These are phyloP conservation scores for Lasioglossum morio DNA, from an alignment of 2,888 invertebrate species.

Conservation along the genomic window DNA sequence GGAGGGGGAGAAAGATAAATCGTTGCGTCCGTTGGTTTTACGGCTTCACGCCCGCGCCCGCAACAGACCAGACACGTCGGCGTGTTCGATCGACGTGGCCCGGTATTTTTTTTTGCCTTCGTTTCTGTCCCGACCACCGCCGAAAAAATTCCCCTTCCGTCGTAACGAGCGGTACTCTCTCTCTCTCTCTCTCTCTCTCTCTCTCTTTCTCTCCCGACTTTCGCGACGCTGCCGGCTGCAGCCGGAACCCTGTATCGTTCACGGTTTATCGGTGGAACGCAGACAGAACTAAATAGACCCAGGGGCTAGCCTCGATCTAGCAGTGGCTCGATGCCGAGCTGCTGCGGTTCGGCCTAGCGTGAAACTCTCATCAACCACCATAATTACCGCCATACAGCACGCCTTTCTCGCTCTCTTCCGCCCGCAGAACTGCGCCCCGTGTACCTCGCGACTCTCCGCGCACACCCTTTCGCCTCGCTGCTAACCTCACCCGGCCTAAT, in stretches of 20 bases:
- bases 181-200: too few species aligned
- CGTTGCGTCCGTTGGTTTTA: slow-evolving; percentile 29
- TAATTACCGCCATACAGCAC: slow-evolving; percentile 73
- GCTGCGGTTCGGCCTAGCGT: slow-evolving; percentile 77
- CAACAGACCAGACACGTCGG: slow-evolving; percentile 27
- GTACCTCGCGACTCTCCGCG: background rate
- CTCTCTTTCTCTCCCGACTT: background rate
- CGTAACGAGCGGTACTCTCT: background rate
- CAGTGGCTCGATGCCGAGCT: slow-evolving; percentile 69
- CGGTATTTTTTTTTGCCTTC: background rate
- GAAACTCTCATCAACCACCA: slow-evolving; percentile 80
- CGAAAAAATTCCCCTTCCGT: slow-evolving; percentile 1
- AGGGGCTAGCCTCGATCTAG: slow-evolving; percentile 74
- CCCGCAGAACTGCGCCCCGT: slow-evolving; percentile 29
- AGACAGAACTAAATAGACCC: slow-evolving; percentile 73
- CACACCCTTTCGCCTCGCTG: background rate
- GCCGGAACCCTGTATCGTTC: slow-evolving; percentile 1
- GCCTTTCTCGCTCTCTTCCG: slow-evolving; percentile 44
- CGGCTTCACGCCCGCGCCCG: slow-evolving; percentile 22
- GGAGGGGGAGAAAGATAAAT: slow-evolving; percentile 26
- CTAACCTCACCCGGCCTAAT: background rate
- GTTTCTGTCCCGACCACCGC: background rate
- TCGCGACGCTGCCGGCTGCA: background rate
- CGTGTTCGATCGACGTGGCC: slow-evolving; percentile 29
- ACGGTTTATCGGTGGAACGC: slow-evolving; percentile 70